Evolutionary conservation across 2,888 invertebrate genomes (phyloP).

Genomic region (Hoplodrina blanda): DNA sequence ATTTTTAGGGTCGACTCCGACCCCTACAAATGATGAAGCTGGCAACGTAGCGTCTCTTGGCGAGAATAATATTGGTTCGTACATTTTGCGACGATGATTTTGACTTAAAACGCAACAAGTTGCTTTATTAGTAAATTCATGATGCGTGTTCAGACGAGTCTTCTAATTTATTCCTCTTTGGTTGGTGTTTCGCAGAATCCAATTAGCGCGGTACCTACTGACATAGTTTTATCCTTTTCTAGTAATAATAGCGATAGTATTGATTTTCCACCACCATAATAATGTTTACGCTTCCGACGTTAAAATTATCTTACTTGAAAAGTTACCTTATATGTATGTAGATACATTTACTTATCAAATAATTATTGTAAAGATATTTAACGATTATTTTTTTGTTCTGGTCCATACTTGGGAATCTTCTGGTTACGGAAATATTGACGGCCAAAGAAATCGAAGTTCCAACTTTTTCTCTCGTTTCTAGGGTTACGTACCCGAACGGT

Average conservation of each 20-base stretch:
- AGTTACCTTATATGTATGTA: too few species aligned
- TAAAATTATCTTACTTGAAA: too few species aligned
- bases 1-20: constrained; percentile 63
- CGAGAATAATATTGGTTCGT: constrained; percentile 33
- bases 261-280: neutral
- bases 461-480: too few species aligned
- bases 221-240: neutral
- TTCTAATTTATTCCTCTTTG: constrained; percentile 27
- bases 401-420: too few species aligned
- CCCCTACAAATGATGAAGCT: constrained; percentile 56
- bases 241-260: neutral
- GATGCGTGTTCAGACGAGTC: constrained; percentile 9
- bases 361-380: too few species aligned
- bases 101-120: constrained; percentile 31
- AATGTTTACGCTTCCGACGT: neutral
- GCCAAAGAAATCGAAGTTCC: too few species aligned
- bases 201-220: constrained; percentile 18
- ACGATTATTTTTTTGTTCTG: too few species aligned
- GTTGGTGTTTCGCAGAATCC: constrained; percentile 8
- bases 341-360: too few species aligned
- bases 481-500: too few species aligned
- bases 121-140: neutral
- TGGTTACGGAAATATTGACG: too few species aligned
- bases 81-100: neutral
- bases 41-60: constrained; percentile 26